Evolutionary conservation across 2,888 invertebrate species (phyloP), one percentile per base, ranked within the genome.

Genomic region (Melinopterus prodromus): DNA sequence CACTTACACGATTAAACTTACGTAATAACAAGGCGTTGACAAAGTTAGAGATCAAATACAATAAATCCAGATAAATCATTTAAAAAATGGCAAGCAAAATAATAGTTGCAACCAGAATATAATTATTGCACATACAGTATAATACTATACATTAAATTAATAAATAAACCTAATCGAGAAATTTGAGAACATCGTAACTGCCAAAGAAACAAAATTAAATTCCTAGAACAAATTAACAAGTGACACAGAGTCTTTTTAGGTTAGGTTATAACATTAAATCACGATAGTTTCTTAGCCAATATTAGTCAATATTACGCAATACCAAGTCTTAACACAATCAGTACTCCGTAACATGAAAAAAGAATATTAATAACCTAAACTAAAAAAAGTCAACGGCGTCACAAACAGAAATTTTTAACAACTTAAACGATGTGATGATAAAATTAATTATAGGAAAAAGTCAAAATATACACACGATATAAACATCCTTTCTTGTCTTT

Each of bases 121-220:
- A 53, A 2, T 7, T 53, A 53, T 53, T 53, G 53, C 53, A 53
- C 53, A 53, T 53, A 53, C 53, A 12, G 9, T 53, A 53, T 53
- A 53, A 53, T 53, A 53, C 53, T 53, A 53, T 53, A 53, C 53
- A 53, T 9, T 53, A 53, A 53, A 53, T 53, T 53, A 53, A 53
- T 53, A 53, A 53, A 53, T 53, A 53, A 53, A 53, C 53, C 53
- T 53, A 53, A 53, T 53, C 53, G 53, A 53, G 53, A 53, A 53
- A 9, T 9, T 53, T 53, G 9, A 53, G 53, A 53, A 53, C 26
- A 26, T 53, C 53, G 12, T 53, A 53, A 53, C 53, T 53, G 53
- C 53, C 53, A 53, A 53, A 53, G 12, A 53, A 9, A 53, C 53
- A 53, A 53, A 7, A 7, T 53, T 9, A 53, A 53, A 53, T 6